Base-by-base conservation (phyloP, 2,113 vertebrate species). In the Ellobius talpinus region DNA sequence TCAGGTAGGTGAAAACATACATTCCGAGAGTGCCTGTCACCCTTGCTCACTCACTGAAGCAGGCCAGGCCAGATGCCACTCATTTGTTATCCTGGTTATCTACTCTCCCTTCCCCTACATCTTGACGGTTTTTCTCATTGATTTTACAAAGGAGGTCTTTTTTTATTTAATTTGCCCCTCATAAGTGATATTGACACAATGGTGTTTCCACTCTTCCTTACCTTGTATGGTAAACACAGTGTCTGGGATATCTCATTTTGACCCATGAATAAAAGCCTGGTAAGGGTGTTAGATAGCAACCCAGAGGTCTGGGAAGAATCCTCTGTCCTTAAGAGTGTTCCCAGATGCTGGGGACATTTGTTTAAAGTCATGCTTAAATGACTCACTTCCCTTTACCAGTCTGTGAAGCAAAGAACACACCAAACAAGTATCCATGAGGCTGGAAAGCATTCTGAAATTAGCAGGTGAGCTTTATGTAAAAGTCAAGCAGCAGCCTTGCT, bases 141-240 rank as follows among this genome's bases (percentile, higher is more conserved):
- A 97, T 98, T 97, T 98, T 98, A 97, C 96, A 97, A 98, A 98
- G 97, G 97, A 98, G 97, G 86, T 70, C 39, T 89, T 97, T 97
- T 94, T 63, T 63, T 98, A 58, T 98, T 97, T 24, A 98, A 98
- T 98, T 98, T 98, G 98, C 98, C 98, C 96, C 97, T 98, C 96
- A 91, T 82, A 98, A 96, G 96, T 65, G 92, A 72, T 98, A 96
- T 97, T 96, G 97, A 97, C 94, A 94, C 82, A 96, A 96, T 70
- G 94, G 89, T 96, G 96, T 96, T 96, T 96, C 91, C 87, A 89
- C 88, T 97, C 92, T 97, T 61, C 70, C 88, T 95, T 93, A 93
- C 92, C 95, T 47, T 87, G 47, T 73, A 96, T 89, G 84, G 82
- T 95, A 97, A 97, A 94, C 55, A 89, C 33, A 26, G 52, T 79